Evolutionary conservation across 2,888 invertebrate species (phyloP).

Genomic region (Temnothorax unifasciatus): DNA sequence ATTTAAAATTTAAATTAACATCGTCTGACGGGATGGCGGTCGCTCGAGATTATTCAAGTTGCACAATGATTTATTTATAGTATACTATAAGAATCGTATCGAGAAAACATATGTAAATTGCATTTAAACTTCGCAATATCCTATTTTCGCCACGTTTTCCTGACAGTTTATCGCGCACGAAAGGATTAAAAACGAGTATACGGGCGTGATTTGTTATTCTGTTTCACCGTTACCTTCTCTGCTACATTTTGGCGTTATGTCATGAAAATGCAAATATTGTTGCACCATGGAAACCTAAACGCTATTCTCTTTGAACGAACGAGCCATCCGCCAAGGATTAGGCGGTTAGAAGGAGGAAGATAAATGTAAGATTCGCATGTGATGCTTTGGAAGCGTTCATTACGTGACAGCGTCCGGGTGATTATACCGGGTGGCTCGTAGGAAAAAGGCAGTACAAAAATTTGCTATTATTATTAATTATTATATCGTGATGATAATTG

Average conservation of each 20-base stretch:
- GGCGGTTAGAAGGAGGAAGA: slow-evolving; percentile 81
- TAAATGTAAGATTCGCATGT: slow-evolving; percentile 84
- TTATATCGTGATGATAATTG: neutral
- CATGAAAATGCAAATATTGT: slow-evolving; percentile 75
- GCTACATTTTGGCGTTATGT: slow-evolving; percentile 62
- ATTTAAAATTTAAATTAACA: slow-evolving; percentile 37
- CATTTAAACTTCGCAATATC: slow-evolving; percentile 35
- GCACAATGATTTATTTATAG: slow-evolving; percentile 36
- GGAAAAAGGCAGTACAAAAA: neutral
- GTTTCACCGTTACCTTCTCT: slow-evolving; percentile 57
- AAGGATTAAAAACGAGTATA: slow-evolving; percentile 65
- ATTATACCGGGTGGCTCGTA: slow-evolving; percentile 11
- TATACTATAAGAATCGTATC: slow-evolving; percentile 6
- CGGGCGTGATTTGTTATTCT: slow-evolving; percentile 66
- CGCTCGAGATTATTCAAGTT: slow-evolving; percentile 9
- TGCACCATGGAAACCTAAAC: slow-evolving; percentile 77
- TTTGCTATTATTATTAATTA: neutral
- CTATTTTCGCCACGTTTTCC: slow-evolving; percentile 30
- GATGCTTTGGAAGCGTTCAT: slow-evolving; percentile 50
- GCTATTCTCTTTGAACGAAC: slow-evolving; percentile 71
- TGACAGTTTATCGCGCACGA: slow-evolving; percentile 27
- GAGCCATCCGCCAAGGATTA: slow-evolving; percentile 75
- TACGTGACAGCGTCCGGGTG: slow-evolving; percentile 41
- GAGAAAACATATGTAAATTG: slow-evolving; percentile 37
- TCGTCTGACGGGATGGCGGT: neutral